These are phyloP conservation scores for Serinus canaria DNA, from an alignment of 2,113 vertebrate species.

Conservation along the genomic window DNA sequence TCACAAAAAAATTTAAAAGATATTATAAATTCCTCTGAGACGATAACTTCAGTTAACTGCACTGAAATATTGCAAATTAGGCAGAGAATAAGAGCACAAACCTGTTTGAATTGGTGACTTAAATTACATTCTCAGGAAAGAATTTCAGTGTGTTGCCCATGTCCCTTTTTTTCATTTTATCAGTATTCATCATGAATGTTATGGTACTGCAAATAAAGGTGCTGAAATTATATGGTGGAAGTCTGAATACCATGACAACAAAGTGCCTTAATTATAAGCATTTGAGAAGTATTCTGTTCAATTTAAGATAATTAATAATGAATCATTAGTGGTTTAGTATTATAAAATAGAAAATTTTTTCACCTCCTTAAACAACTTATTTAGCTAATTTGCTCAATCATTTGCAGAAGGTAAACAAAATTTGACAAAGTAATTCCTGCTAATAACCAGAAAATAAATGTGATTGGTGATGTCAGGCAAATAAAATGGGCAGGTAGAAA, in stretches of 20 bases:
- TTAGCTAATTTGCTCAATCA: neutral
- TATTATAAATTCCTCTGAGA: neutral
- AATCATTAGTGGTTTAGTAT: neutral
- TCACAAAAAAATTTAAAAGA: neutral
- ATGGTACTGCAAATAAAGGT: neutral
- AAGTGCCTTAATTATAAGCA: neutral
- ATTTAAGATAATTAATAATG: constrained; percentile 3
- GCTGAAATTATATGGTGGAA: neutral
- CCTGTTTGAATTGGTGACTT: neutral
- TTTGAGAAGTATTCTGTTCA: neutral
- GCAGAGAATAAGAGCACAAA: neutral
- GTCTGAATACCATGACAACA: neutral
- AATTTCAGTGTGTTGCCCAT: neutral
- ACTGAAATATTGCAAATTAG: neutral
- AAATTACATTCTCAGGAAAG: neutral
- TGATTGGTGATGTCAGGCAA: neutral
- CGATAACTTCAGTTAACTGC: neutral
- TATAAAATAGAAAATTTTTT: neutral
- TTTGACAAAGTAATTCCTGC: neutral
- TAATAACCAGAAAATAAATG: neutral
- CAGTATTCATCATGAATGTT: neutral
- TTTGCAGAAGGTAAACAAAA: constrained; percentile 25
- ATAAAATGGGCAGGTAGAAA: neutral
- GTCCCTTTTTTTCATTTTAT: neutral
- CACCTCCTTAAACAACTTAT: neutral